Conservation (phyloP, 2,797 vertebrate species). For the Oreochromis mossambicus region DNA sequence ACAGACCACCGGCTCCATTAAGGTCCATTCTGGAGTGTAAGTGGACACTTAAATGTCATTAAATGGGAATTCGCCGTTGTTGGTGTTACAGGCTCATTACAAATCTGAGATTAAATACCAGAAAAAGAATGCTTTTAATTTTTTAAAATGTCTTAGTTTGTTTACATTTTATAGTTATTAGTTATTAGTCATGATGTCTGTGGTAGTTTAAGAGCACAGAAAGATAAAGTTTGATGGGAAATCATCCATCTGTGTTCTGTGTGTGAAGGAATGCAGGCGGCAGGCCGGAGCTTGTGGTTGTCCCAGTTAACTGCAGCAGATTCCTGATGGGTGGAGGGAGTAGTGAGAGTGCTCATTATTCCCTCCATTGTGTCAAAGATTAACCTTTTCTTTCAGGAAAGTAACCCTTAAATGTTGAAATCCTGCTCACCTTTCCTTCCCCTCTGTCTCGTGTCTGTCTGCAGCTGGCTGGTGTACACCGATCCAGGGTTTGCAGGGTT, state of each 20-base stretch:
- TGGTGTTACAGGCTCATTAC: background rate
- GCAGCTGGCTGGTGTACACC: constrained; percentile 91
- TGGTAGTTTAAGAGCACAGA: background rate
- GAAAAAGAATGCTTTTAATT: background rate
- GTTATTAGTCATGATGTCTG: background rate
- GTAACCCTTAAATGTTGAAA: background rate
- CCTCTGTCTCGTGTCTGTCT: background rate
- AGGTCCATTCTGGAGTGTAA: constrained; percentile 93
- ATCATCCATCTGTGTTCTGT: background rate
- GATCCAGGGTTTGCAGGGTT: constrained; percentile 87
- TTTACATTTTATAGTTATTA: background rate
- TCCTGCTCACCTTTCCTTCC: background rate
- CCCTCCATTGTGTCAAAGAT: background rate
- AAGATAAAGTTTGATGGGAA: background rate
- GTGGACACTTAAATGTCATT: constrained; percentile 43
- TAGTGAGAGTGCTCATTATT: background rate
- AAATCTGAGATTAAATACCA: background rate
- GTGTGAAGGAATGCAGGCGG: constrained; percentile 19
- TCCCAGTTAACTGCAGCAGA: constrained; percentile 3
- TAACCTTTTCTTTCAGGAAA: background rate
- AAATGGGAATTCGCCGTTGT: rapidly evolving
- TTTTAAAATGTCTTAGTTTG: background rate
- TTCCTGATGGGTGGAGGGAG: background rate
- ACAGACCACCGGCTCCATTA: constrained; percentile 89
- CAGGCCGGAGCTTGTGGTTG: constrained; percentile 7